Conservation (phyloP, 2,797 vertebrate species). For the Eremophila alpestris region DNA sequence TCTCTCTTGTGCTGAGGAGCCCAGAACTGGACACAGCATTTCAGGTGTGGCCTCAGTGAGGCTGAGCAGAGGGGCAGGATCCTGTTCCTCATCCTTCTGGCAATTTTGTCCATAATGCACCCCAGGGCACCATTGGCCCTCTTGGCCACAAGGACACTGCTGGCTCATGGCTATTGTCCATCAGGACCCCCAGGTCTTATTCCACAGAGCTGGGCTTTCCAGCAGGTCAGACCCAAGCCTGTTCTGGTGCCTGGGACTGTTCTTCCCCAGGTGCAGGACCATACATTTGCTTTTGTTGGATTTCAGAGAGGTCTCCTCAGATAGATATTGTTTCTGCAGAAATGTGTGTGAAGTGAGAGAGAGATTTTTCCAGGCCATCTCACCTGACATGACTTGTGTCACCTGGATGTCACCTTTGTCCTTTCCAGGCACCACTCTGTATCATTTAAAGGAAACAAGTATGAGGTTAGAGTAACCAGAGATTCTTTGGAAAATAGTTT, state of each 20-base stretch:
- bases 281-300: not conserved
- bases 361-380: not conserved
- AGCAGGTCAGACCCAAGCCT: not conserved
- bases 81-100: fast-evolving
- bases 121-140: not conserved
- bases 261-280: not conserved
- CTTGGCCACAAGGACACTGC: not conserved
- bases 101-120: not conserved
- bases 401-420: not conserved
- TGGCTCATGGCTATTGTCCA: not conserved
- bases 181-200: not conserved
- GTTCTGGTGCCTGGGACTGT: not conserved
- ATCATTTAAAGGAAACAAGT: not conserved
- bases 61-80: not conserved
- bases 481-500: not conserved
- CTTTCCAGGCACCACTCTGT: not conserved
- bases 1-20: not conserved
- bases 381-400: not conserved
- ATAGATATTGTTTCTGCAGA: not conserved
- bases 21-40: not conserved
- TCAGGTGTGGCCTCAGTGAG: not conserved
- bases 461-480: not conserved
- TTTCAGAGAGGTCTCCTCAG: not conserved
- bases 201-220: fast-evolving
- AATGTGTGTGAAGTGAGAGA: not conserved